These are phyloP conservation scores for Litocranius walleri DNA, from an alignment of 2,113 vertebrate genomes.

Conservation along the genomic window DNA sequence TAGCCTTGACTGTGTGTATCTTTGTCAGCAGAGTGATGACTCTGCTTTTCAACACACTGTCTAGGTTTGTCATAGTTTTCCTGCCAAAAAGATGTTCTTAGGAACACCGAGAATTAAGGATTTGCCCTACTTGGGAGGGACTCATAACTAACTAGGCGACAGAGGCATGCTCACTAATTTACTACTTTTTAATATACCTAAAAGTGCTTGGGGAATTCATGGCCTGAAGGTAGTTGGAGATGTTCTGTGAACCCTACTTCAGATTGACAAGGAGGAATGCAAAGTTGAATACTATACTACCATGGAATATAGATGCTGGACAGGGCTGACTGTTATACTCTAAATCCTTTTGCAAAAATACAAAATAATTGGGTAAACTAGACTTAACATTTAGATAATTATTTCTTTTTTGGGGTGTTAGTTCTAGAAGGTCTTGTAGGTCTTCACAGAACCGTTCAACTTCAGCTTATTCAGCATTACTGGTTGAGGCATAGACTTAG, in stretches of 20 bases:
- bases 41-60: background rate
- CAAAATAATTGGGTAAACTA: background rate
- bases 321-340: background rate
- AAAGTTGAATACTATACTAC: background rate
- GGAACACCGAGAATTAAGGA: background rate
- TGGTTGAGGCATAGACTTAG: background rate
- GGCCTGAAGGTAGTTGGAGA: background rate
- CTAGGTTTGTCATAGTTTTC: background rate
- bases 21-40: background rate
- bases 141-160: background rate
- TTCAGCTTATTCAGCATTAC: background rate
- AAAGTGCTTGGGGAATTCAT: background rate
- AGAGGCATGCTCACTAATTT: background rate
- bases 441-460: background rate
- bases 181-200: background rate
- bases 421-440: background rate
- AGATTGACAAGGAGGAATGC: background rate
- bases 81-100: background rate
- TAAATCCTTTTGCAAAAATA: background rate
- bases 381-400: background rate
- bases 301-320: background rate
- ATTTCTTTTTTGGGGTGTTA: background rate
- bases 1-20: background rate
- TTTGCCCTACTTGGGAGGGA: background rate
- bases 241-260: background rate